phyloP scores from a whole-genome alignment of 2,797 vertebrate species.

The Danionella dracula region DNA sequence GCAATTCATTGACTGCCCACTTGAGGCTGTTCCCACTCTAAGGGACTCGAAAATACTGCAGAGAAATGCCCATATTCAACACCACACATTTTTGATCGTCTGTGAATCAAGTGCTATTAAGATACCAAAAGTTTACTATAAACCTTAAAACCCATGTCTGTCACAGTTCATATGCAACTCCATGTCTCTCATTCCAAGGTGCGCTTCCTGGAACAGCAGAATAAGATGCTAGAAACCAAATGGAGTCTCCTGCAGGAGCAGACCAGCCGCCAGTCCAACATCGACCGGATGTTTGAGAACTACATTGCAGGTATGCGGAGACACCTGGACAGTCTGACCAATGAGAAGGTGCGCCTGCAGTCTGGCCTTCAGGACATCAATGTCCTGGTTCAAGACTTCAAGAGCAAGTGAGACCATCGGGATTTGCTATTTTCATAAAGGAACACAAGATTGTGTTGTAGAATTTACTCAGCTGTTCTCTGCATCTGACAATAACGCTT shows the following conservation, averaged over 20 bases:
- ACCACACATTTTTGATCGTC: too few relatives aligned
- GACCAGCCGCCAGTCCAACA: slow-evolving; percentile 60
- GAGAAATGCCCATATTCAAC: too few relatives aligned
- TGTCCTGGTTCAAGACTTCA: slow-evolving; percentile 70
- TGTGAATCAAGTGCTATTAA: too few relatives aligned
- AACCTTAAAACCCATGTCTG: too few relatives aligned
- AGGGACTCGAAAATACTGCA: too few relatives aligned
- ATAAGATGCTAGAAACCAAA: slow-evolving; percentile 76
- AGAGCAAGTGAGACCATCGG: slow-evolving; percentile 39
- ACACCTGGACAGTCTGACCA: slow-evolving; percentile 68
- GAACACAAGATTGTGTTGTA: too few relatives aligned
- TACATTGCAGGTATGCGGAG: slow-evolving; percentile 66
- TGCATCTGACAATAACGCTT: too few relatives aligned
- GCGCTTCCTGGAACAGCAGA: slow-evolving; percentile 73
- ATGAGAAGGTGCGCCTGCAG: slow-evolving; percentile 70
- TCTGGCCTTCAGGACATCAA: slow-evolving; percentile 67
- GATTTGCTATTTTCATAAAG: too few relatives aligned
- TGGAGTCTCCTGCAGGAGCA: slow-evolving; percentile 75
- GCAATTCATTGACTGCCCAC: background rate
- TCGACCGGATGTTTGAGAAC: slow-evolving; percentile 62
- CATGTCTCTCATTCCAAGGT: slow-evolving; percentile 59
- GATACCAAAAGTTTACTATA: too few relatives aligned
- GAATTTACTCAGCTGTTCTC: too few relatives aligned
- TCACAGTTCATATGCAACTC: too few relatives aligned
- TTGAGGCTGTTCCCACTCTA: too few relatives aligned